phyloP scores from a whole-genome alignment of 2,113 vertebrate genomes.

The Takifugu flavidus region DNA sequence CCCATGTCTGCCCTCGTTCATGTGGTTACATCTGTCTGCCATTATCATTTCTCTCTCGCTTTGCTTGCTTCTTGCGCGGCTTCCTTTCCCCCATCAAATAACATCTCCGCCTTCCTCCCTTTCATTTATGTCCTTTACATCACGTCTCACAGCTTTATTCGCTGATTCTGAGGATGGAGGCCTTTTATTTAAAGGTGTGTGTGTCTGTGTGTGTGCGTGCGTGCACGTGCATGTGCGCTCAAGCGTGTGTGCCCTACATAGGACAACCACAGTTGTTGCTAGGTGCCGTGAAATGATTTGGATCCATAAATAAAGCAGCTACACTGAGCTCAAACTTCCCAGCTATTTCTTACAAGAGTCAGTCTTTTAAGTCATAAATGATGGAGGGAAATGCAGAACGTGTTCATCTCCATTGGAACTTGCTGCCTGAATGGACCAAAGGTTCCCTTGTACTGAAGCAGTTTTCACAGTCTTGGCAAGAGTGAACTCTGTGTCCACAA shows the following conservation, averaged over 20 bases:
- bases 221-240: too few species aligned
- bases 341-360: not conserved
- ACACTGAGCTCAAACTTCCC: not conserved
- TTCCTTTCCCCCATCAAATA: not conserved
- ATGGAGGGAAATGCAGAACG: too few species aligned
- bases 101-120: not conserved
- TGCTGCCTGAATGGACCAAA: too few species aligned
- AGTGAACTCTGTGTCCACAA: too few species aligned
- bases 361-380: not conserved
- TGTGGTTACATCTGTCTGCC: not conserved
- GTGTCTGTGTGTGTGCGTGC: too few species aligned
- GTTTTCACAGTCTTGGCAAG: too few species aligned
- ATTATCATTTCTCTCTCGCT: not conserved
- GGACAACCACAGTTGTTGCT: not conserved
- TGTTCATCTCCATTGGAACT: too few species aligned
- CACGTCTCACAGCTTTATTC: too few species aligned
- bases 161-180: not conserved
- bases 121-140: too few species aligned
- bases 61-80: not conserved
- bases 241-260: too few species aligned
- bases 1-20: not conserved
- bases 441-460: too few species aligned
- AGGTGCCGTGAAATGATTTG: slow-evolving; percentile 3
- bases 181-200: slow-evolving; percentile 9
- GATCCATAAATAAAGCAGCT: not conserved